phyloP scores from a whole-genome alignment of 2,888 invertebrate genomes.

The Meghimatium bilineatum region DNA sequence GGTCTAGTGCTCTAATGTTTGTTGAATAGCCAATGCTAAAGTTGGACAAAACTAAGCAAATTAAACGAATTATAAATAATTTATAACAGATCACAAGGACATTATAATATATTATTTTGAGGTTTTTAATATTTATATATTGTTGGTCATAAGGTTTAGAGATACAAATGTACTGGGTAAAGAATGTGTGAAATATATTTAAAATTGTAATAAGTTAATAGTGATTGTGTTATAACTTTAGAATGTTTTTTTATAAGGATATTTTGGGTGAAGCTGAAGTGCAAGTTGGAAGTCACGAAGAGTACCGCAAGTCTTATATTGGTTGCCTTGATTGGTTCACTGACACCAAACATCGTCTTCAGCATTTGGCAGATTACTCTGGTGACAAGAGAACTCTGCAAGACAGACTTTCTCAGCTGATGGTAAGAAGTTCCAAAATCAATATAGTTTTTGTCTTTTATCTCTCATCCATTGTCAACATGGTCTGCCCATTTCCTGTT shows the following conservation, averaged over 20 bases:
- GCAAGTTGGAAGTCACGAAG: constrained; percentile 87
- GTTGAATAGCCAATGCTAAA: too few relatives aligned
- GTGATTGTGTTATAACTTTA: neutral
- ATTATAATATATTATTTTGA: too few relatives aligned
- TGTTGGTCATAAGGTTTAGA: too few relatives aligned
- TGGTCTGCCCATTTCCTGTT: too few relatives aligned
- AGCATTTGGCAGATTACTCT: constrained; percentile 87
- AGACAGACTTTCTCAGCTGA: constrained; percentile 81
- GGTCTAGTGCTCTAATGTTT: too few relatives aligned
- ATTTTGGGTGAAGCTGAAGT: constrained; percentile 86
- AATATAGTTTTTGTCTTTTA: too few relatives aligned
- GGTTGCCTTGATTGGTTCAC: constrained; percentile 83
- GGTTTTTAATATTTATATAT: too few relatives aligned
- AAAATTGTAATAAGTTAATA: neutral
- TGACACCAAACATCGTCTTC: constrained; percentile 90
- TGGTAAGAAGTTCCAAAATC: constrained; percentile 53
- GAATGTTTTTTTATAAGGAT: constrained; percentile 79
- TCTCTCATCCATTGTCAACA: too few relatives aligned
- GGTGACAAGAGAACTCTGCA: constrained; percentile 91
- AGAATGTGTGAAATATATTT: neutral
- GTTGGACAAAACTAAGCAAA: too few relatives aligned
- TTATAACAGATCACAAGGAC: too few relatives aligned
- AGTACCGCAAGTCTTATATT: constrained; percentile 77
- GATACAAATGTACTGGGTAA: neutral
- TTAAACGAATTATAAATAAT: too few relatives aligned